These are phyloP conservation scores for Indicator indicator DNA, from an alignment of 2,113 vertebrate species.

Conservation along the genomic window DNA sequence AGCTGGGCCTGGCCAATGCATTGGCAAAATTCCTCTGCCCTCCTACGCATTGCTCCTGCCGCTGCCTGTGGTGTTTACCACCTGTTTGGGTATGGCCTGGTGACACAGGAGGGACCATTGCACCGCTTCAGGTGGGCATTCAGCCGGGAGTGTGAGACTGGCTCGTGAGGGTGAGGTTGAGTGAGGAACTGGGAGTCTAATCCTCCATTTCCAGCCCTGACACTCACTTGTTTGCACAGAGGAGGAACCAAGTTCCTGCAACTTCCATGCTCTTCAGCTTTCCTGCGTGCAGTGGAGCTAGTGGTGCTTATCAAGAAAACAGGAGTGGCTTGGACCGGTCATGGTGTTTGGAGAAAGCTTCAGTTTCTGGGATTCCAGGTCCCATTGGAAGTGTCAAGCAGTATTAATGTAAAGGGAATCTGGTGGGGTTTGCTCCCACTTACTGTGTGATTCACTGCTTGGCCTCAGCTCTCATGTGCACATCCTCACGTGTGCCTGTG, in stretches of 20 bases:
- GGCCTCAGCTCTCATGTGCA: not conserved
- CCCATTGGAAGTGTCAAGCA: conserved; percentile 13
- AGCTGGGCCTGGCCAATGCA: not conserved
- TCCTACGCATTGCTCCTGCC: not conserved
- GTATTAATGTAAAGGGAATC: not conserved
- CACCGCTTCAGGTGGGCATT: not conserved
- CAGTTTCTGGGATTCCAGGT: not conserved
- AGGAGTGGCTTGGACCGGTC: not conserved
- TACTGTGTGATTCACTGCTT: not conserved
- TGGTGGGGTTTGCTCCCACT: not conserved
- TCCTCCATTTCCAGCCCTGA: not conserved
- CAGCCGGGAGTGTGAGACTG: not conserved
- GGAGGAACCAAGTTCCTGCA: not conserved
- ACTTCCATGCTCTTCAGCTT: not conserved
- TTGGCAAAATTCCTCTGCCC: not conserved
- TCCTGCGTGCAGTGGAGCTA: not conserved
- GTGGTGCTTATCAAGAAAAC: conserved; percentile 1
- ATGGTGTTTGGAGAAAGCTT: not conserved
- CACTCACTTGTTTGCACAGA: not conserved
- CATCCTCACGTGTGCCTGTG: conserved; percentile 30
- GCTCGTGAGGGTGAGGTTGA: not conserved
- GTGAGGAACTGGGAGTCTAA: not conserved
- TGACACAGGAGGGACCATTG: not conserved
- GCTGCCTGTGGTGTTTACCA: not conserved
- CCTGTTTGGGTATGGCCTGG: not conserved